Base-by-base conservation (phyloP, 37 sponge, comb jelly and placozoan genomes). In the Cladorhizidae sp. region DNA sequence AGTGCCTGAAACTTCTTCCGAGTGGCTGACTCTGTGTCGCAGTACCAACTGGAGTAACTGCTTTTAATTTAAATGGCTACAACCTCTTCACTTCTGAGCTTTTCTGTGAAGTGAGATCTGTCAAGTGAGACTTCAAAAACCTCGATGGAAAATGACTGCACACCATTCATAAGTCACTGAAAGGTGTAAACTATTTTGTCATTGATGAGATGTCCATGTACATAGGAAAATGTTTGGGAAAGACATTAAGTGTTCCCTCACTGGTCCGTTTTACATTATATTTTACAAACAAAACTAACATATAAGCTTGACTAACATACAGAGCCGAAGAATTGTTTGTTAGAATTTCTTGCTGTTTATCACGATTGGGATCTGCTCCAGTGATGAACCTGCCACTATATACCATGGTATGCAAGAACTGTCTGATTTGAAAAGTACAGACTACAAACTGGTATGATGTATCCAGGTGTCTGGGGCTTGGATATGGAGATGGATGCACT, bases 1-100 rank as follows among this genome's bases (percentile, higher is more conserved):
- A 85, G 37, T 85, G 86, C 52, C 39, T 85, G 2, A 36, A 71
- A 72, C 54, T 77, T 28, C 79, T 85, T 32, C 74, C 78, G 8
- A 11, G 38, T 1, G 15, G 80, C 40, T 12, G 33, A 11, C 77
- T 80, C 37, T 33, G 22, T 15, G 80, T 87, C 2, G 76, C 81
- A 67, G 87, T 81, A 49, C 87, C 87, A 54, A 87, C 82, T 74
- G 88, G 81, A 7, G 78, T 81, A n/a, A 83, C 88, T 40, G 78
- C 89, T 3, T 88, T 77, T 38, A 88, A 73, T 52, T 37, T 83
- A 23, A 64, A 83, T 36, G 82, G 87, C 33, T 7, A 25, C 45
- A 87, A 81, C 26, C 77, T 87, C 20, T 70, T 75, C 75, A 15
- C 74, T 79, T 22, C 57, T 86, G 11, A 2, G 59, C 22, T 75